Conservation (phyloP, 2,113 vertebrate species). For the Chaenocephalus aceratus region DNA sequence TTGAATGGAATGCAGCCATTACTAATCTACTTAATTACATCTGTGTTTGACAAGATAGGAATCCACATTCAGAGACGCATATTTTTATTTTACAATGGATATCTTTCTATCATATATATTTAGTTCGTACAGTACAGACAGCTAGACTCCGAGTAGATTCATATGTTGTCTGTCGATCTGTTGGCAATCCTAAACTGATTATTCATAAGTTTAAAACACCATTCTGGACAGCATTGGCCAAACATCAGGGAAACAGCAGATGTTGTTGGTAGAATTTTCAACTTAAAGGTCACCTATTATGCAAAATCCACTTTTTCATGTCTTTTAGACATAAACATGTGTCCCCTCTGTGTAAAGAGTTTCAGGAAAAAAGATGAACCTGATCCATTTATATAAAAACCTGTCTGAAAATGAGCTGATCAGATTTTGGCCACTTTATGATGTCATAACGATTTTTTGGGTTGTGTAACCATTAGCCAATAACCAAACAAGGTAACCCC, state of each 20-base stretch:
- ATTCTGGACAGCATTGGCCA: not conserved
- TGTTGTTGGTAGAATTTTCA: not conserved
- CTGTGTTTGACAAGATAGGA: conserved; percentile 18
- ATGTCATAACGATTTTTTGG: no score
- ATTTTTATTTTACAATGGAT: not conserved
- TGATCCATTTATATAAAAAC: no score
- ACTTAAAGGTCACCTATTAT: no score
- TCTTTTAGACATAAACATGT: no score
- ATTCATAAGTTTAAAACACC: not conserved
- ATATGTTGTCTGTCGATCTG: not conserved
- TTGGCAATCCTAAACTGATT: not conserved
- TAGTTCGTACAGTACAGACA: not conserved
- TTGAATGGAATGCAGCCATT: conserved; percentile 31
- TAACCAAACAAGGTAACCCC: no score
- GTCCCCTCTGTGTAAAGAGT: no score
- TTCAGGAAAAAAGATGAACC: no score
- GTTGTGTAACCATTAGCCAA: no score
- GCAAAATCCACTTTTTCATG: no score
- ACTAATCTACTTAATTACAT: conserved; percentile 30
- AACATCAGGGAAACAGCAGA: not conserved
- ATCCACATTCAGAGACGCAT: not conserved
- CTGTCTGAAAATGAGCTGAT: no score
- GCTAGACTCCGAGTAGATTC: not conserved
- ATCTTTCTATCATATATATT: not conserved
- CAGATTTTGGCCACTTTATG: no score